A percentile compares a stretch with the other conserved stretches of the same genome.
Conservation (phyloP, 2,113 vertebrate species). For the Hyperopisus bebe region DNA sequence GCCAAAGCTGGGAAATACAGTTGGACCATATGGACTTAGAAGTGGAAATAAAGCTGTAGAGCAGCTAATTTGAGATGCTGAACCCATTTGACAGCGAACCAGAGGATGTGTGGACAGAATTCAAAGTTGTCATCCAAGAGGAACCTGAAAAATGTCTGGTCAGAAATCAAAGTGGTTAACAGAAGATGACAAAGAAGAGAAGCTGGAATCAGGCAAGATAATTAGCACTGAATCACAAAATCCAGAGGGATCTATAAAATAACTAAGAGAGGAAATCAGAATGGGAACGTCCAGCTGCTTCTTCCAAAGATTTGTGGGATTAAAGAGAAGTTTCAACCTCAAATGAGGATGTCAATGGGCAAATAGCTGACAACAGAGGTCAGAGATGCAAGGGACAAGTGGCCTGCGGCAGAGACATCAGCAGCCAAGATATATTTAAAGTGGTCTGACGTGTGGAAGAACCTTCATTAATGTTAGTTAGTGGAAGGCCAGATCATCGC, state of each 20-base stretch:
- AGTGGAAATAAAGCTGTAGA: background rate
- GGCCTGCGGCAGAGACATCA: background rate
- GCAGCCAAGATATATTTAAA: background rate
- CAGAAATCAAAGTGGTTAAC: background rate
- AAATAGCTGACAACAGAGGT: background rate
- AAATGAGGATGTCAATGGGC: background rate
- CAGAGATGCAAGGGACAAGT: background rate
- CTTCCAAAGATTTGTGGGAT: background rate
- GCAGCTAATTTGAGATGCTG: background rate
- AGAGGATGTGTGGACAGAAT: background rate
- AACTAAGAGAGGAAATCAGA: background rate
- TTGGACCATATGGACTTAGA: background rate
- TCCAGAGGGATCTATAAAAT: background rate
- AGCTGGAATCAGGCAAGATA: background rate
- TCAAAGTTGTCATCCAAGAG: background rate
- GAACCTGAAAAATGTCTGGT: background rate
- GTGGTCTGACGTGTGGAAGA: background rate
- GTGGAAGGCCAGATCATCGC: background rate
- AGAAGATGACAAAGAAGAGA: background rate
- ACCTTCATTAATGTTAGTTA: background rate
- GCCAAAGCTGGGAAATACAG: background rate
- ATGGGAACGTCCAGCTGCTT: background rate
- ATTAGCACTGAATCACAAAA: background rate
- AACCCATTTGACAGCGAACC: background rate
- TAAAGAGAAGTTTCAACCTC: background rate